A percentile compares a stretch with the other conserved stretches of the same genome.
phyloP scores from a whole-genome alignment of 2,888 invertebrate genomes.

The Erannis defoliaria region DNA sequence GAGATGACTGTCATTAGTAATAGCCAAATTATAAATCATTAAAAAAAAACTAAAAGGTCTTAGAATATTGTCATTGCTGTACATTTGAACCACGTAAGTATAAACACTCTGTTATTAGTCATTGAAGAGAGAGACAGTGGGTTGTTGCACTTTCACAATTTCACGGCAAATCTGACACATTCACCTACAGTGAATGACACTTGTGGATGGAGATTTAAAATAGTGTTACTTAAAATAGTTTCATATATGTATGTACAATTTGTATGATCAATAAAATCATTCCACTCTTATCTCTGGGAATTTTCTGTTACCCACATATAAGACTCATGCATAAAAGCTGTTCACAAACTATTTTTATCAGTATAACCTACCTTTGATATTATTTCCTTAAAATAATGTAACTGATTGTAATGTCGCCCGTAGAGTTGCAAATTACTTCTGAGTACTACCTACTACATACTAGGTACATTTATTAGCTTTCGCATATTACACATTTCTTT shows the following conservation, averaged over 20 bases:
- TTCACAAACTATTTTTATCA: neutral
- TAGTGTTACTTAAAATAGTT: neutral
- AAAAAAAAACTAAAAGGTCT: no score
- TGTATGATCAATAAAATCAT: neutral
- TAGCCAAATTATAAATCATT: neutral
- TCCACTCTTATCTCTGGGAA: conserved; percentile 10
- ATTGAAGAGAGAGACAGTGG: conserved; percentile 26
- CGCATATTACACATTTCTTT: neutral
- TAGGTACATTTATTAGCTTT: neutral
- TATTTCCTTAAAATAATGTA: no score
- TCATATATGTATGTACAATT: neutral
- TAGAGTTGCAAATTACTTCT: neutral
- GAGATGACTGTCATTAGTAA: neutral
- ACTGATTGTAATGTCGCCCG: neutral
- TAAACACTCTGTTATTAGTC: conserved; percentile 11
- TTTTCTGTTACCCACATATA: neutral
- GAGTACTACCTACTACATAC: neutral
- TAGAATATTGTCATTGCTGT: conserved; percentile 8
- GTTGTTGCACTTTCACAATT: conserved; percentile 50
- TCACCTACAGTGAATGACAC: conserved; percentile 1
- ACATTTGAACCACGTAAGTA: neutral
- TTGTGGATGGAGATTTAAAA: neutral
- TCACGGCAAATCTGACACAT: conserved; percentile 38
- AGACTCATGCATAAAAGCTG: neutral
- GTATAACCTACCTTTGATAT: neutral